phyloP scores from a whole-genome alignment of 2,797 vertebrate species.

The Fringilla coelebs region DNA sequence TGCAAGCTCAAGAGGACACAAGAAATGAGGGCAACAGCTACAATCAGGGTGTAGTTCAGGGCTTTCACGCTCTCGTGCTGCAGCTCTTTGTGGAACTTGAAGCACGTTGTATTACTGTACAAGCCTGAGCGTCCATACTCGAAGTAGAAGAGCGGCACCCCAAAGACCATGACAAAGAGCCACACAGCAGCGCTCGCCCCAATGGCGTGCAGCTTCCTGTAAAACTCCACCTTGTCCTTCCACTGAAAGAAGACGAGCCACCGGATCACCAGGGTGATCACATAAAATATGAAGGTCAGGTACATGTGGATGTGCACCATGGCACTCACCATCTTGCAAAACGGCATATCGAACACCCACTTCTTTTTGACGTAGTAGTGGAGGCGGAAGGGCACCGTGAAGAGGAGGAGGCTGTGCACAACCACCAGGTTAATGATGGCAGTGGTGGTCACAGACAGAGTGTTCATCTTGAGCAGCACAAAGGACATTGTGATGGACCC shows the following conservation, averaged over 20 bases:
- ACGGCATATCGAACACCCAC: constrained; percentile 66
- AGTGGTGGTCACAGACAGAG: constrained; percentile 82
- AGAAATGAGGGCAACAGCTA: constrained; percentile 58
- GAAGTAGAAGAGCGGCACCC: constrained; percentile 57
- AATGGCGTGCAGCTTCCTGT: constrained; percentile 78
- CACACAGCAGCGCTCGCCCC: constrained; percentile 76
- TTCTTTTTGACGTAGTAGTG: constrained; percentile 71
- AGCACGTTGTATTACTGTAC: constrained; percentile 52
- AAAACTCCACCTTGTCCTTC: constrained; percentile 74
- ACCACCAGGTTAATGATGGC: constrained; percentile 87
- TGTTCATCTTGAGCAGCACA: constrained; percentile 80
- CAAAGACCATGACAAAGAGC: constrained; percentile 71
- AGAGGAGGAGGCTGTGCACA: constrained; percentile 84
- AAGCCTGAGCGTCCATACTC: constrained; percentile 60
- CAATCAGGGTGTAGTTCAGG: constrained; percentile 79
- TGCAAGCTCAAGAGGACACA: constrained; percentile 76
- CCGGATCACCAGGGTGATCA: constrained; percentile 81
- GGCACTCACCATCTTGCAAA: constrained; percentile 83
- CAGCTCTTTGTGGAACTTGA: constrained; percentile 77
- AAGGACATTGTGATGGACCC: constrained; percentile 78
- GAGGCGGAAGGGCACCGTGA: constrained; percentile 89
- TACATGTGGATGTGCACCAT: constrained; percentile 94
- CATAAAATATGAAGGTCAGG: constrained; percentile 87
- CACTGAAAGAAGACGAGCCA: constrained; percentile 81
- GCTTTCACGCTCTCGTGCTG: rapidly evolving